Evolutionary conservation across 2,888 invertebrate species (phyloP).

Genomic region (Drosophila mimetica): DNA sequence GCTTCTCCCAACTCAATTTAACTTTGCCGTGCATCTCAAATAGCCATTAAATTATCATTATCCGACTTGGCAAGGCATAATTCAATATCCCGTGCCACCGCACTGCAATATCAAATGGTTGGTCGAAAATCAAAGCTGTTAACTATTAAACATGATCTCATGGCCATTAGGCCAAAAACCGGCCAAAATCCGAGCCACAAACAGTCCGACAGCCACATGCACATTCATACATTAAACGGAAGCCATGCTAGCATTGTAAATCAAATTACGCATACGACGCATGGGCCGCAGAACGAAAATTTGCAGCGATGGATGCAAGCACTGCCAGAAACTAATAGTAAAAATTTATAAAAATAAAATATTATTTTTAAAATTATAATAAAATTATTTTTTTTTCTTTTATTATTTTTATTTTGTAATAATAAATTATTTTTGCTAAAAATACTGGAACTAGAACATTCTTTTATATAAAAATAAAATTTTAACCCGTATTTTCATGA

Average conservation of each 20-base stretch:
- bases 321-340: background rate
- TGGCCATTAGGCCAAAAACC: slow-evolving; percentile 33
- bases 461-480: no score
- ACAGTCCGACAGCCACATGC: background rate
- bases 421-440: no score
- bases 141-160: slow-evolving; percentile 38
- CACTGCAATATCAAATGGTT: background rate
- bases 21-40: slow-evolving; percentile 22
- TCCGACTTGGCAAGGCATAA: slow-evolving; percentile 12
- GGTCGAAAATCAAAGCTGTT: slow-evolving; percentile 34
- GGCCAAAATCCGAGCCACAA: slow-evolving; percentile 20
- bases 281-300: slow-evolving; percentile 35
- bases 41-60: slow-evolving; percentile 38
- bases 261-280: slow-evolving; percentile 69
- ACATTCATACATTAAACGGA: slow-evolving; percentile 34
- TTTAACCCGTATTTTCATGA: no score
- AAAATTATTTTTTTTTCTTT: no score
- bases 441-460: no score
- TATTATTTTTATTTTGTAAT: no score
- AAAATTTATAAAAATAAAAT: no score
- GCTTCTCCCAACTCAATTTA: background rate
- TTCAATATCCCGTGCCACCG: slow-evolving; percentile 15
- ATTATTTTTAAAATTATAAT: no score
- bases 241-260: slow-evolving; percentile 59
- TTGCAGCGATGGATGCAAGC: slow-evolving; percentile 19